Conservation (phyloP, 2,888 invertebrate genomes). For the Idaea dimidiata region DNA sequence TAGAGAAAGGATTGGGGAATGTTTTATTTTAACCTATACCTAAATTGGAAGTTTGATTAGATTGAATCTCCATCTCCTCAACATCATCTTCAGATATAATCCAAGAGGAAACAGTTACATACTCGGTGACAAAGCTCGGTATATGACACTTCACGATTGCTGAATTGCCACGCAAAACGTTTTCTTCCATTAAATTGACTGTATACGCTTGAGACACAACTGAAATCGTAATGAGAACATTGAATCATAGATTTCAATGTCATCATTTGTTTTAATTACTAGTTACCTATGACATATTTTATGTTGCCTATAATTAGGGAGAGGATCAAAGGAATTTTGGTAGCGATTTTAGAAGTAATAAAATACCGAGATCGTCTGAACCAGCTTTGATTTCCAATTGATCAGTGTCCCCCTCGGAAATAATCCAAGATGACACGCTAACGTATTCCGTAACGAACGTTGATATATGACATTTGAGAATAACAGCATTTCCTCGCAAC, state of each 20-base stretch:
- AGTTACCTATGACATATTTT: neutral
- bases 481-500: conserved; percentile 92
- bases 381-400: conserved; percentile 74
- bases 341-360: conserved; percentile 11
- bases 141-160: conserved; percentile 96
- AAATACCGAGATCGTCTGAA: conserved; percentile 65
- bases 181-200: conserved; percentile 95
- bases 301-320: conserved; percentile 16
- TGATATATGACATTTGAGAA: conserved; percentile 95
- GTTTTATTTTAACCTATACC: conserved; percentile 44
- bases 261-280: neutral
- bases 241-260: neutral
- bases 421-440: conserved; percentile 91
- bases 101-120: conserved; percentile 93
- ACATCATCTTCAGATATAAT: conserved; percentile 88
- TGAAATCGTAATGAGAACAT: conserved; percentile 69
- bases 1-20: conserved; percentile 15
- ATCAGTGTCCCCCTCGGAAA: conserved; percentile 83
- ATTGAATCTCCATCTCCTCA: conserved; percentile 62
- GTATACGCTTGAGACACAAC: conserved; percentile 94
- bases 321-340: conserved; percentile 25
- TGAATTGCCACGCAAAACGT: conserved; percentile 93
- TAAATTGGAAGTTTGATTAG: conserved; percentile 59
- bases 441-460: conserved; percentile 96
- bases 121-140: conserved; percentile 95